Conservation (phyloP, 2,888 invertebrate genomes). For the Leucozona laternaria region DNA sequence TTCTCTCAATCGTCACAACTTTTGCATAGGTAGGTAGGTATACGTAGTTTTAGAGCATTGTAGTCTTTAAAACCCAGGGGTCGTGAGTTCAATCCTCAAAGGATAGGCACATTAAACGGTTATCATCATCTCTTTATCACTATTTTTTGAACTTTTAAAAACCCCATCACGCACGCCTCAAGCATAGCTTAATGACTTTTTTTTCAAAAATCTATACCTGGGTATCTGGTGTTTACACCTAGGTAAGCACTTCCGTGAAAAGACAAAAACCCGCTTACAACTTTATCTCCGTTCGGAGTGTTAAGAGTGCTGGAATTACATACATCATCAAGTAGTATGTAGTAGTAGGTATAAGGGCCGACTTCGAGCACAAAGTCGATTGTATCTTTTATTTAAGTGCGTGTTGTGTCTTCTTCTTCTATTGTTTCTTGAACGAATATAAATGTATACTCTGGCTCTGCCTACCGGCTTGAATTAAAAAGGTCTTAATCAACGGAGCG, state of each 20-base stretch:
- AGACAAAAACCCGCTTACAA: slow-evolving; percentile 46
- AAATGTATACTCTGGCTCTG: background rate
- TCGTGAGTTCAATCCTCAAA: slow-evolving; percentile 96
- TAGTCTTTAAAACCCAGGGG: slow-evolving; percentile 95
- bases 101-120: slow-evolving; percentile 87
- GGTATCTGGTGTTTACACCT: slow-evolving; percentile 52
- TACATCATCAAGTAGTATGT: slow-evolving; percentile 19
- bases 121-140: slow-evolving; percentile 14
- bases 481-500: slow-evolving; percentile 72
- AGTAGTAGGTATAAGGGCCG: slow-evolving; percentile 16
- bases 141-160: slow-evolving; percentile 26
- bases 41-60: slow-evolving; percentile 94
- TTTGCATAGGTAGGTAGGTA: slow-evolving; percentile 90
- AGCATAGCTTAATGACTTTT: slow-evolving; percentile 53
- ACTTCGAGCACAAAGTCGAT: slow-evolving; percentile 39
- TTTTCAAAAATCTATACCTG: slow-evolving; percentile 7
- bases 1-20: background rate
- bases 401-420: slow-evolving; percentile 50
- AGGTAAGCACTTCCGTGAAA: slow-evolving; percentile 66
- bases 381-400: slow-evolving; percentile 66
- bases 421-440: slow-evolving; percentile 11
- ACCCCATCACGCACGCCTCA: slow-evolving; percentile 47
- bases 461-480: slow-evolving; percentile 50
- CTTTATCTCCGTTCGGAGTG: slow-evolving; percentile 11
- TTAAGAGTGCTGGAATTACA: slow-evolving; percentile 29